Conservation (phyloP, 2,888 invertebrate species). For the Rhyacophila evoluta region DNA sequence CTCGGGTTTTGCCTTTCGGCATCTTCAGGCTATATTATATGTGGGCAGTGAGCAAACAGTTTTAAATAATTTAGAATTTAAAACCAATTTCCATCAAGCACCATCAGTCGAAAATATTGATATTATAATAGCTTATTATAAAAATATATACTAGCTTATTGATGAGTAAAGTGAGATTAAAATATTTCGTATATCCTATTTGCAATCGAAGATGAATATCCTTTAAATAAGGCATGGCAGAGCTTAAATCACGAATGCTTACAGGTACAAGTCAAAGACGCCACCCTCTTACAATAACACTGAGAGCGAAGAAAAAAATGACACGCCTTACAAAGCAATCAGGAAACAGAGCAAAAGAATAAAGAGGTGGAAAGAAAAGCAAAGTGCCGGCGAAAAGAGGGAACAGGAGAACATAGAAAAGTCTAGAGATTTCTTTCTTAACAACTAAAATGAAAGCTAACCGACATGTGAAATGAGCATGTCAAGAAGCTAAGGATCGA, state of each 20-base stretch:
- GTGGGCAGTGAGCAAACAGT: too few species aligned
- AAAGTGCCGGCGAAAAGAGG: slow-evolving; percentile 5
- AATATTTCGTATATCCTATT: not conserved
- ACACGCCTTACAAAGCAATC: slow-evolving; percentile 46
- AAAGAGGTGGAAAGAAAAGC: slow-evolving; percentile 20
- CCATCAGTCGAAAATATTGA: too few species aligned
- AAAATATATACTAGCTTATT: too few species aligned
- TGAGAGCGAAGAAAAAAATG: slow-evolving; percentile 46
- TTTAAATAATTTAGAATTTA: too few species aligned
- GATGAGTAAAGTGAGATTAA: too few species aligned
- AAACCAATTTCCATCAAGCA: too few species aligned
- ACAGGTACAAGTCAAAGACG: slow-evolving; percentile 10
- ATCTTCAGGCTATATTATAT: too few species aligned
- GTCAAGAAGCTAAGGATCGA: slow-evolving; percentile 50
- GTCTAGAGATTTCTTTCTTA: slow-evolving; percentile 20
- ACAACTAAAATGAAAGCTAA: slow-evolving; percentile 44
- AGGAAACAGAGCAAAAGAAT: slow-evolving; percentile 36
- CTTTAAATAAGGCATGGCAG: slow-evolving; percentile 29
- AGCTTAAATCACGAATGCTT: slow-evolving; percentile 30
- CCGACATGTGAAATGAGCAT: slow-evolving; percentile 53
- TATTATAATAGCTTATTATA: too few species aligned
- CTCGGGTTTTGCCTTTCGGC: too few species aligned
- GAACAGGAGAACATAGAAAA: not conserved
- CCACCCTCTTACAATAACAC: slow-evolving; percentile 29
- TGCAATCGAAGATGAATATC: slow-evolving; percentile 19